Evolutionary conservation across 1,140 invertebrate species (phyloP).

Genomic region (Elymnias hypermnestra): DNA sequence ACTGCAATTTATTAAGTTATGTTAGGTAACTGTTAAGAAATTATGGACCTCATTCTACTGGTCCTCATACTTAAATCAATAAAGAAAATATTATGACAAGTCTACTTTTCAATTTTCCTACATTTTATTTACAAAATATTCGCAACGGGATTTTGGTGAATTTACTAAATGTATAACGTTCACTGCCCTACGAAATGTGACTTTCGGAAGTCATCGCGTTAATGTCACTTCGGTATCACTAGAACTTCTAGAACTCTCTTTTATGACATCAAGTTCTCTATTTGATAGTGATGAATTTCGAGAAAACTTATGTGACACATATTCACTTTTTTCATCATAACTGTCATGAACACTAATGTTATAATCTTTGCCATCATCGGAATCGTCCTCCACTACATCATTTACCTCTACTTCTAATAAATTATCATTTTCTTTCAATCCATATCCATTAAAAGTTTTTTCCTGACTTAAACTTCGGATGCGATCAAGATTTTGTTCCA

Average conservation of each 20-base stretch:
- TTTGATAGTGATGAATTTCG: slow-evolving; percentile 66
- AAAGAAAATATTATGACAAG: slow-evolving; percentile 32
- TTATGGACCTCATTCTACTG: slow-evolving; percentile 53
- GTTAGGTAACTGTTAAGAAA: too few relatives aligned
- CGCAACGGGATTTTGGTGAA: slow-evolving; percentile 30
- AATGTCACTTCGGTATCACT: slow-evolving; percentile 74
- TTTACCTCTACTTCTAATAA: slow-evolving; percentile 67
- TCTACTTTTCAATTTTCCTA: slow-evolving; percentile 29
- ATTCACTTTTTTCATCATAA: slow-evolving; percentile 65
- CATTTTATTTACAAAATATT: slow-evolving; percentile 18
- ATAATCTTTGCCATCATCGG: slow-evolving; percentile 58
- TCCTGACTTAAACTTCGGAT: slow-evolving; percentile 65
- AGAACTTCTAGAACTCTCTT: slow-evolving; percentile 73
- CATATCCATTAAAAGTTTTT: slow-evolving; percentile 47
- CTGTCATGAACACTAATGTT: slow-evolving; percentile 44
- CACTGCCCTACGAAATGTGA: slow-evolving; percentile 56
- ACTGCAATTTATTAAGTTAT: too few relatives aligned
- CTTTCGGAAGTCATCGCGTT: slow-evolving; percentile 68
- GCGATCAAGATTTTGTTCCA: slow-evolving; percentile 71
- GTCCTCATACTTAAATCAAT: slow-evolving; percentile 39
- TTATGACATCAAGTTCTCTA: slow-evolving; percentile 72
- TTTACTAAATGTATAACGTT: slow-evolving; percentile 54
- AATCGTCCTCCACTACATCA: slow-evolving; percentile 49
- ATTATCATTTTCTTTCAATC: slow-evolving; percentile 54
- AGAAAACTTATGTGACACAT: slow-evolving; percentile 61